phyloP scores from a whole-genome alignment of 2,113 vertebrate species.

The Plectropomus leopardus region DNA sequence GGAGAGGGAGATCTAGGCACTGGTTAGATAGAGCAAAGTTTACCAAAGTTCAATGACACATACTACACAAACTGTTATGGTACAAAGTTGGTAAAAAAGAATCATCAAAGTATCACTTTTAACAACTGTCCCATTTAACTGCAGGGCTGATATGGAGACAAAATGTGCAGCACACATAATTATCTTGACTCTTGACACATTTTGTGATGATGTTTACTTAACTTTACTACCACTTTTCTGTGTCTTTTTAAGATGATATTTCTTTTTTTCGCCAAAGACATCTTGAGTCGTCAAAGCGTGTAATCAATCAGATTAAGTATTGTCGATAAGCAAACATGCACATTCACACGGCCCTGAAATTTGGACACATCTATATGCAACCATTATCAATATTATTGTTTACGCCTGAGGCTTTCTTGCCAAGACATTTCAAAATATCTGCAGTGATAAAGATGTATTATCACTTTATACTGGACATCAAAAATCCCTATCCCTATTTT shows the following conservation, averaged over 20 bases:
- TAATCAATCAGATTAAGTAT: not conserved
- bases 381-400: not conserved
- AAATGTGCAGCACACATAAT: not conserved
- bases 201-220: too few relatives aligned
- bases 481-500: conserved; percentile 17
- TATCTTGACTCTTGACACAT: too few relatives aligned
- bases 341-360: not conserved
- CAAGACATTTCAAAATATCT: not conserved
- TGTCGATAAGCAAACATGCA: not conserved
- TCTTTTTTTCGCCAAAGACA: not conserved
- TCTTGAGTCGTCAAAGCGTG: not conserved
- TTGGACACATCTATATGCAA: not conserved
- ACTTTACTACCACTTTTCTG: too few relatives aligned
- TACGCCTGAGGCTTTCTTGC: not conserved
- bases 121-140: too few relatives aligned
- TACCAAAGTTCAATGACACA: too few relatives aligned
- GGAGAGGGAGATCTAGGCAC: too few relatives aligned
- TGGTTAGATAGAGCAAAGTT: too few relatives aligned
- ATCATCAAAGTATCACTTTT: too few relatives aligned
- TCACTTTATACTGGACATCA: not conserved
- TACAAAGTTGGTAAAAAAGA: too few relatives aligned
- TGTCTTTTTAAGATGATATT: not conserved
- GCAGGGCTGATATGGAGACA: too few relatives aligned
- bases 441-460: conserved; percentile 11
- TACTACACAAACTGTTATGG: too few relatives aligned